These are phyloP conservation scores for Drosophila macrospina DNA, from an alignment of 2,888 invertebrate genomes.

Conservation along the genomic window DNA sequence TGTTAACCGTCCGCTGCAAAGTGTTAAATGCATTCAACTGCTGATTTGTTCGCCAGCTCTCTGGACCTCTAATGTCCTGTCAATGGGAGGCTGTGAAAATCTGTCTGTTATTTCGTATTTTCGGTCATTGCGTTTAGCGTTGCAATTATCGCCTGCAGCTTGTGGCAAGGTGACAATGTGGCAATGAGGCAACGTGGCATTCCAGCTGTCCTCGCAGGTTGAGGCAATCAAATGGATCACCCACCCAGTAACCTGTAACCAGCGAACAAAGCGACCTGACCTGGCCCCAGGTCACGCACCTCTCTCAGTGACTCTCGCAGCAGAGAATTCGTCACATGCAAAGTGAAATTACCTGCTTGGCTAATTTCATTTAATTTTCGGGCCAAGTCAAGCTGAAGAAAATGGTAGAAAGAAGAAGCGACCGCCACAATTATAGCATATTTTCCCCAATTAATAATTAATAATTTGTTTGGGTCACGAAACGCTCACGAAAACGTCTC, in stretches of 20 bases:
- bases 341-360: constrained; percentile 76
- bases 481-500: constrained; percentile 47
- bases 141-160: constrained; percentile 70
- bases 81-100: constrained; percentile 16
- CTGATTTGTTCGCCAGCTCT: neutral
- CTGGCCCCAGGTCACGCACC: constrained; percentile 27
- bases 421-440: constrained; percentile 82
- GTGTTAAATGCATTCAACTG: constrained; percentile 79
- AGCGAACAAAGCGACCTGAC: constrained; percentile 17
- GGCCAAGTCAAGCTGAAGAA: constrained; percentile 63
- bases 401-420: constrained; percentile 55
- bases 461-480: constrained; percentile 84
- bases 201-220: constrained; percentile 80
- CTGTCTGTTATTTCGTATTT: constrained; percentile 19
- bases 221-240: constrained; percentile 80
- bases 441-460: constrained; percentile 83
- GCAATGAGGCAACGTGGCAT: constrained; percentile 16
- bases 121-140: constrained; percentile 72
- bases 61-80: constrained; percentile 8
- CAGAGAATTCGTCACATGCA: constrained; percentile 72
- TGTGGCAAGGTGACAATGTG: constrained; percentile 24
- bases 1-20: constrained; percentile 66
- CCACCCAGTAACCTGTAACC: constrained; percentile 56
- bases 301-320: neutral
- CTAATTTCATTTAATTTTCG: constrained; percentile 83